Evolutionary conservation across 2,113 vertebrate species (phyloP).

Genomic region (Prionailurus bengalensis): DNA sequence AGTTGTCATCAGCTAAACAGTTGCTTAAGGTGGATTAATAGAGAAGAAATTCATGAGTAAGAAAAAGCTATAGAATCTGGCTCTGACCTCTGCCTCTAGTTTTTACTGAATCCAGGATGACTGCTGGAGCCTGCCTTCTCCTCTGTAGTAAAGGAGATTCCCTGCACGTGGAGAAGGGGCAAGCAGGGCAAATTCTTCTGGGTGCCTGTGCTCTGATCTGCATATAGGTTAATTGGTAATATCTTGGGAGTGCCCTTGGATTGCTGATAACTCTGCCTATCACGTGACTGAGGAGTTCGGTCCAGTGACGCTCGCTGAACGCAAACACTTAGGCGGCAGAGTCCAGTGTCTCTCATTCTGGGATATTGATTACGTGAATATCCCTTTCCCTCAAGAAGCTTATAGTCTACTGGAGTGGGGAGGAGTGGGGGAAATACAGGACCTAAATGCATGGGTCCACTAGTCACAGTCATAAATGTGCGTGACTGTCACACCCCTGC

Average conservation of each 20-base stretch:
- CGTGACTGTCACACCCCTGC: fast-evolving
- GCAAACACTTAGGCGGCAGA: background rate
- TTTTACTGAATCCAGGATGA: background rate
- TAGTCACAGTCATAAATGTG: background rate
- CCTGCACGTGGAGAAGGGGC: background rate
- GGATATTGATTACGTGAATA: background rate
- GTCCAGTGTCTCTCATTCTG: background rate
- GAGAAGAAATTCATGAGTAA: background rate
- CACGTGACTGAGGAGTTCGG: background rate
- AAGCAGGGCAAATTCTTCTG: background rate
- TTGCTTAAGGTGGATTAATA: background rate
- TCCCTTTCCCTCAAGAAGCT: background rate
- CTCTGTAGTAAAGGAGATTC: background rate
- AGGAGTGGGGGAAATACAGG: too few species aligned
- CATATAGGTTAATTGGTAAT: background rate
- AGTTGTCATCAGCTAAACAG: background rate
- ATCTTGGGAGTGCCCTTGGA: background rate
- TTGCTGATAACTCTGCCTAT: background rate
- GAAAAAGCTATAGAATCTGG: background rate
- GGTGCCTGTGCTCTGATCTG: background rate
- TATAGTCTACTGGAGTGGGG: background rate
- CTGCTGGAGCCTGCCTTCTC: background rate
- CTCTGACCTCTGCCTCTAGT: background rate
- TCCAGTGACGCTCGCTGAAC: background rate
- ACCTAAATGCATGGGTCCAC: background rate